phyloP scores from a whole-genome alignment of 2,888 invertebrate species.

The Tenthredo livida region DNA sequence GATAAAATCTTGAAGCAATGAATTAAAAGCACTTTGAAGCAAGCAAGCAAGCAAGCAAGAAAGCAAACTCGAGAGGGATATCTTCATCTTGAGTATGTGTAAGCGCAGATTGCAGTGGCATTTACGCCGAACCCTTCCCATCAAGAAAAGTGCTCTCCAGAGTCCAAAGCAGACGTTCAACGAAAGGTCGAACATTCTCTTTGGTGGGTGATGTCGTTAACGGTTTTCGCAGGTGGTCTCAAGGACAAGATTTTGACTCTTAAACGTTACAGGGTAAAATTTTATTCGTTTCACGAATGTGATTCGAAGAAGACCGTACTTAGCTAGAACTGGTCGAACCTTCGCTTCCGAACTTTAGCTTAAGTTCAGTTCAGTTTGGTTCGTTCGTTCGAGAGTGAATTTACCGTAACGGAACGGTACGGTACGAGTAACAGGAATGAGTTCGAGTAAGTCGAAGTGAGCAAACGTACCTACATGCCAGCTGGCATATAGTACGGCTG shows the following conservation, averaged over 20 bases:
- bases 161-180: conserved; percentile 2
- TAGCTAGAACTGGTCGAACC: not conserved
- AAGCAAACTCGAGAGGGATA: not conserved
- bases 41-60: not conserved
- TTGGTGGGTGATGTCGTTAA: not conserved
- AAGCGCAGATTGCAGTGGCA: conserved; percentile 1
- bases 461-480: not conserved
- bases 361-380: not conserved
- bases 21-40: conserved; percentile 29
- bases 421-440: not conserved
- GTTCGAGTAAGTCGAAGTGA: conserved; percentile 6
- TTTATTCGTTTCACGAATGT: not conserved
- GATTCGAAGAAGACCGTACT: conserved; percentile 3
- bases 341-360: not conserved
- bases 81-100: conserved; percentile 26
- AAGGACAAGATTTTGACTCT: not conserved
- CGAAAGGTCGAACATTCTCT: not conserved
- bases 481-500: not conserved
- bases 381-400: not conserved
- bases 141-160: conserved; percentile 46
- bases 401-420: not conserved
- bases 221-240: not conserved
- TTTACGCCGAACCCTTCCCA: conserved; percentile 25
- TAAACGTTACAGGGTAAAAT: not conserved
- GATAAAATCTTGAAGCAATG: not conserved